Base-by-base conservation (phyloP, 2,888 invertebrate species). In the Cheiracanthium punctorium region DNA sequence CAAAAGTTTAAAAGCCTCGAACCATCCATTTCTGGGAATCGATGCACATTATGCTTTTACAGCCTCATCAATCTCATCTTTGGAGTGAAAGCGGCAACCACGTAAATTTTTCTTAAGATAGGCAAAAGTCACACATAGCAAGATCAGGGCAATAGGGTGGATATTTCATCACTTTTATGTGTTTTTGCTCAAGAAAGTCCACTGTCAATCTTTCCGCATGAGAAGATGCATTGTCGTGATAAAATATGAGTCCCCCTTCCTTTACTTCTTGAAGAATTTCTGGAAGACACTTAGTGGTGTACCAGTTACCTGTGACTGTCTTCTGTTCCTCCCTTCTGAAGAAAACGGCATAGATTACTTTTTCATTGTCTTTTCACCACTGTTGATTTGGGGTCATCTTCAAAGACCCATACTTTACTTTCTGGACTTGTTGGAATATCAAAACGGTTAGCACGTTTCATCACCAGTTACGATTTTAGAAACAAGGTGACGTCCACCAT, bases 141-240 rank as follows among this genome's bases (percentile, higher is more conserved):
- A 29, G 52, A 30, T 73, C 73, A 48, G 73, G 32, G 24, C 30
- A 52, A 52, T 52, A 48, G 29, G 73, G 52, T 48, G n/a, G 17
- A 73, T 29, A 52, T 73, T 73, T 24, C 30, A 73, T 52, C 48
- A 32, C n/a, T n/a, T 52, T 29, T 29, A n/a, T 12, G 41, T 48
- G 30, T 52, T 73, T 48, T 73, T 48, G 73, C 52, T 52, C 28
- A 71, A 71, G 71, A 41, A 37, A 71, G 1, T 71, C 29, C 4
- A 73, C 32, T 73, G 73, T 29, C n/a, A 73, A 8, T 73, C 30
- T 24, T 17, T 41, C 81, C 33, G 37, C 33, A 52, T 74, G 33
- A 29, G 48, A 37, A 20, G 65, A 65, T 37, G 69, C 74, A 67
- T 81, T 75, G 32, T 74, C 69, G 20, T 81, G 75, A 32, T 65